Percentiles rank a stretch among this genome's conserved stretches.
Evolutionary conservation across 2,888 invertebrate genomes (phyloP).

Genomic region (Tetanocera ferruginea): DNA sequence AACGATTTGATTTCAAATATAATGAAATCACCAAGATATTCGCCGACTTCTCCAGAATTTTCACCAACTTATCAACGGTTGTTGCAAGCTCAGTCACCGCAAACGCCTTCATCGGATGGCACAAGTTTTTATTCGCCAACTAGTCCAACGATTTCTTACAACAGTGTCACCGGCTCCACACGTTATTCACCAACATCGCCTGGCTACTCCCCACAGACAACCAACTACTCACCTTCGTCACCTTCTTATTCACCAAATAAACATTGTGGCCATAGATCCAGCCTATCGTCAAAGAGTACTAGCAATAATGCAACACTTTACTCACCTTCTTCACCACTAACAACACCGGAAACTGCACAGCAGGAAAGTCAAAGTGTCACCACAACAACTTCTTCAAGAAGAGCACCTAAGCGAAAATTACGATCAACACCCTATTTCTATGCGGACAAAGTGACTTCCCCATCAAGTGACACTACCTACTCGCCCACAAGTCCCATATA

Average conservation of each 20-base stretch:
- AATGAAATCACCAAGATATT: constrained; percentile 71
- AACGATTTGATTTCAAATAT: constrained; percentile 39
- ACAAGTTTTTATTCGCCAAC: constrained; percentile 75
- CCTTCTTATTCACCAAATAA: constrained; percentile 68
- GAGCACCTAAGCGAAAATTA: constrained; percentile 28
- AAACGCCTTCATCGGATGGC: constrained; percentile 71
- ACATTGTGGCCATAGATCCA: not conserved
- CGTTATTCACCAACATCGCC: constrained; percentile 80
- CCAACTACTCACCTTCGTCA: constrained; percentile 78
- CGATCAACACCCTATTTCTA: constrained; percentile 65
- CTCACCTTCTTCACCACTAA: constrained; percentile 78
- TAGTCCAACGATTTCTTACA: constrained; percentile 76
- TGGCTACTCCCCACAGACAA: constrained; percentile 76
- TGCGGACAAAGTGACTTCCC: constrained; percentile 79
- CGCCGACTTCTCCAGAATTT: constrained; percentile 78
- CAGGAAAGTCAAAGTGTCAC: not conserved
- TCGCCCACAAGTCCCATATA: constrained; percentile 80
- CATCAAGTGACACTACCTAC: constrained; percentile 74
- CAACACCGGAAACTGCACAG: constrained; percentile 76
- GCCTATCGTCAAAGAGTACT: not conserved
- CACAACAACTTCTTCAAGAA: not conserved
- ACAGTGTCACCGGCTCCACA: constrained; percentile 75
- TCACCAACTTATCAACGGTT: constrained; percentile 70
- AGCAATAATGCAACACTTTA: constrained; percentile 70
- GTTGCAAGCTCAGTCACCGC: constrained; percentile 66